Conservation (phyloP, 2,113 vertebrate genomes). For the zebrafish (Danio rerio) region DNA sequence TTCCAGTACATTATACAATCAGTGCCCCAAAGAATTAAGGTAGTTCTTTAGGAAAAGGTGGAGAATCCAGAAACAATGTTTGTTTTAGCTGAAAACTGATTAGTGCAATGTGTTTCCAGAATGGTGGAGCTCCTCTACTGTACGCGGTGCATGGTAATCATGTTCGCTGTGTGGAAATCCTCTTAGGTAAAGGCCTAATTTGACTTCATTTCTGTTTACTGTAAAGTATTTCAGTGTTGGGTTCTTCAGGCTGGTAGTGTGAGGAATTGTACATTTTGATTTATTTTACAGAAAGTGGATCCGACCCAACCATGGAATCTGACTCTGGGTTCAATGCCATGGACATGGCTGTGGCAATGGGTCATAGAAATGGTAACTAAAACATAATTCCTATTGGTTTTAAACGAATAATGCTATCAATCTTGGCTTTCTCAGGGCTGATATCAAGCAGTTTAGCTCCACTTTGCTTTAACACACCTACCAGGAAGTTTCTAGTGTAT, state of each 20-base stretch:
- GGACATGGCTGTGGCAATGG: slow-evolving; percentile 97
- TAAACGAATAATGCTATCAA: not conserved
- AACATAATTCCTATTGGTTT: not conserved
- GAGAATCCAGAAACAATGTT: too few relatives aligned
- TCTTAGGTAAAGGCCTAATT: slow-evolving; percentile 82
- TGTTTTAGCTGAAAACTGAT: too few relatives aligned
- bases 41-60: too few relatives aligned
- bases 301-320: slow-evolving; percentile 94
- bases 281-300: slow-evolving; percentile 83
- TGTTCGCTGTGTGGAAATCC: slow-evolving; percentile 94
- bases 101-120: slow-evolving; percentile 76
- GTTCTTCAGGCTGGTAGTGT: not conserved
- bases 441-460: too few relatives aligned
- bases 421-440: not conserved
- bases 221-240: not conserved
- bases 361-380: slow-evolving; percentile 89
- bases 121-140: slow-evolving; percentile 92
- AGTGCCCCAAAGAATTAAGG: too few relatives aligned
- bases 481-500: too few relatives aligned
- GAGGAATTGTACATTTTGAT: too few relatives aligned
- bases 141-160: slow-evolving; percentile 99
- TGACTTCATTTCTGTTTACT: not conserved
- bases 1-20: too few relatives aligned
- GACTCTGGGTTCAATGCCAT: slow-evolving; percentile 97
- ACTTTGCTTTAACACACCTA: too few relatives aligned